Evolutionary conservation across 2,888 invertebrate species (phyloP).

Genomic region (Chalcis sispes): DNA sequence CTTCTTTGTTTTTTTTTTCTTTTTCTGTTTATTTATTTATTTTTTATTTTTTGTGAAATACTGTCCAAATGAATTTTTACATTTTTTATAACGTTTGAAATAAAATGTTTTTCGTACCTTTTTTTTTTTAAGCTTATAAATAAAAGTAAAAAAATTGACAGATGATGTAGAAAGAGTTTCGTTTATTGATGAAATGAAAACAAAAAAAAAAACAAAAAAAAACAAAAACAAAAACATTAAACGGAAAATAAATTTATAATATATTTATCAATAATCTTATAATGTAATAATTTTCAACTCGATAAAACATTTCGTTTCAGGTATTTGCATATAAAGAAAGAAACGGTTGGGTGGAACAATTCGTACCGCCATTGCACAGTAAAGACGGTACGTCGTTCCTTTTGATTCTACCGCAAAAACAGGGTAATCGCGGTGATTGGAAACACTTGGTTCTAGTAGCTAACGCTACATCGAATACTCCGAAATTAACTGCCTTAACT

Average conservation of each 20-base stretch:
- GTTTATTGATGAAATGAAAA: too few species aligned
- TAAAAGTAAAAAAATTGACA: too few species aligned
- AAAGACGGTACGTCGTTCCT: conserved; percentile 83
- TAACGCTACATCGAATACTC: conserved; percentile 66
- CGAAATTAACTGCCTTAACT: conserved; percentile 78
- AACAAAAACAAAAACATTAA: too few species aligned
- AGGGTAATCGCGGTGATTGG: conserved; percentile 79
- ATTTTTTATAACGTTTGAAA: too few species aligned
- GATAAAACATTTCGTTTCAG: conserved; percentile 59
- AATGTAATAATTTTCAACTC: neutral
- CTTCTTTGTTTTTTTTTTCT: neutral
- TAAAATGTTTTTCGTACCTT: too few species aligned
- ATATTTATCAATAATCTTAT: neutral
- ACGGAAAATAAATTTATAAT: neutral
- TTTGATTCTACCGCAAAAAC: conserved; percentile 84
- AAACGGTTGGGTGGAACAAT: conserved; percentile 88
- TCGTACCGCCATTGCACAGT: conserved; percentile 84
- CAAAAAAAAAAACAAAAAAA: too few species aligned
- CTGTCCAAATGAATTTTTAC: neutral
- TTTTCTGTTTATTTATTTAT: neutral
- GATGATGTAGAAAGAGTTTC: too few species aligned
- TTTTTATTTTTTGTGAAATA: neutral
- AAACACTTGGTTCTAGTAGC: conserved; percentile 82
- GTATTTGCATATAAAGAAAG: conserved; percentile 71
- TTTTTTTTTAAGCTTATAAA: too few species aligned